Evolutionary conservation across 2,797 vertebrate species (phyloP), one percentile per base, ranked within the genome.

Genomic region (Potorous gilbertii): DNA sequence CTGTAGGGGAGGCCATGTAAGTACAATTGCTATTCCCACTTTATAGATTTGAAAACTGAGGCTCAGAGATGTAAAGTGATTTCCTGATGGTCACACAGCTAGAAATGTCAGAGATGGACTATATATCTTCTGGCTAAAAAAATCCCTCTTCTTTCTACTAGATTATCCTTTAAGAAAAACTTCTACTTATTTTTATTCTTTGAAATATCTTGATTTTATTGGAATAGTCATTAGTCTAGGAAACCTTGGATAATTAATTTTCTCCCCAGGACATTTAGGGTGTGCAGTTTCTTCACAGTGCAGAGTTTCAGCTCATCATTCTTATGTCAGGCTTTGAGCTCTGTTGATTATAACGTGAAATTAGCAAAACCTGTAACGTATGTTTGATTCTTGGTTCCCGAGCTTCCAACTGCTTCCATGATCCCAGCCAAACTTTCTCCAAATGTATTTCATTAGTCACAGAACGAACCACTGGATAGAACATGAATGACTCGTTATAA

Each of bases 181-280:
- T 81, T 81, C 74, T 87, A 28, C 74, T 40, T 56, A 54, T 66
- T 96, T 55, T 91, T 87, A 93, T 94, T 95, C 40, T 55, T 92
- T 56, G 10, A 27, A 8, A 95, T 92, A 96, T 93, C 21, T 81
- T 94, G 81, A 90, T 55, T 97, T 92, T 46, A 87, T 46, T 87
- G 40, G 16, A 50, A 56, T 12, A 14, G 0, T 74, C 40, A 87
- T 21, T 96, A 46, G 12, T 87, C 4, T 74, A 59, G 13, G 34
- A 96, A 95, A 34, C 55, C 95, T 91, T 91, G 16, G n/a, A 66
- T 54, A 55, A 40, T 31, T 81, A 5, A 16, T 90, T 90, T 95
- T 90, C 54, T 90, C 59, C n/a, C 55, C 31, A 93, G 55, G 52
- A 92, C 59, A 52, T 94, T 96, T 93, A 74, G 87, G 59, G 2